phyloP scores from a whole-genome alignment of 30 jellyfish, hydroid and myxozoan species.

The Hydra vulgaris region DNA sequence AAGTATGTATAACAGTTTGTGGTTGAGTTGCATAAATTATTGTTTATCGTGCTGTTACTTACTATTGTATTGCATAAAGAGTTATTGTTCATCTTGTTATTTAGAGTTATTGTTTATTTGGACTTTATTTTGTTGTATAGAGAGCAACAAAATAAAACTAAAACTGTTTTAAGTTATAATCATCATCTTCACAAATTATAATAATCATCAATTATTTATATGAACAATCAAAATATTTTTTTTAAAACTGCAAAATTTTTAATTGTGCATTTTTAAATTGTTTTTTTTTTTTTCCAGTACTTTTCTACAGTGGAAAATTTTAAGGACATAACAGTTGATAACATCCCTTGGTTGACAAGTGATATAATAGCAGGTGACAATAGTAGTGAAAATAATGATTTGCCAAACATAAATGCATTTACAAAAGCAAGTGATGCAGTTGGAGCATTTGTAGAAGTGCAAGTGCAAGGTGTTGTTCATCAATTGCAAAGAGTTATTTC shows the following conservation, averaged over 20 bases:
- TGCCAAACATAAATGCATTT: conserved; percentile 43
- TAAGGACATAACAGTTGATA: conserved; percentile 52
- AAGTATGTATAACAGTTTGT: conserved; percentile 33
- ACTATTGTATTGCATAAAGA: background rate
- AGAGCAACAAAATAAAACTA: no score
- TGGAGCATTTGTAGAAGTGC: conserved; percentile 77
- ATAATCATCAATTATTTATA: no score
- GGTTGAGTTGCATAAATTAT: background rate
- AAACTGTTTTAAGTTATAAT: background rate
- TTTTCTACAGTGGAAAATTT: conserved; percentile 59
- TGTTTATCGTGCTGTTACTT: background rate
- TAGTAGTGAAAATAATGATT: conserved; percentile 19
- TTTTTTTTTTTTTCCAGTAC: conserved; percentile 38
- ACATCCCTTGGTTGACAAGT: conserved; percentile 82
- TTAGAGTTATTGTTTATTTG: no score
- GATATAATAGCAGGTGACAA: conserved; percentile 49
- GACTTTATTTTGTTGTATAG: no score
- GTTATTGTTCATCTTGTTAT: background rate
- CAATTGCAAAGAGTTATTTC: conserved; percentile 87
- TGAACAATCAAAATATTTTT: no score
- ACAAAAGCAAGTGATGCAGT: conserved; percentile 68
- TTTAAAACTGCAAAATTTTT: background rate
- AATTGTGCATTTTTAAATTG: background rate
- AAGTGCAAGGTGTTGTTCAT: conserved; percentile 41
- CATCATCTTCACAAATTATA: no score